These are phyloP conservation scores for Pelecanus crispus DNA, from an alignment of 2,113 vertebrate genomes.

Conservation along the genomic window DNA sequence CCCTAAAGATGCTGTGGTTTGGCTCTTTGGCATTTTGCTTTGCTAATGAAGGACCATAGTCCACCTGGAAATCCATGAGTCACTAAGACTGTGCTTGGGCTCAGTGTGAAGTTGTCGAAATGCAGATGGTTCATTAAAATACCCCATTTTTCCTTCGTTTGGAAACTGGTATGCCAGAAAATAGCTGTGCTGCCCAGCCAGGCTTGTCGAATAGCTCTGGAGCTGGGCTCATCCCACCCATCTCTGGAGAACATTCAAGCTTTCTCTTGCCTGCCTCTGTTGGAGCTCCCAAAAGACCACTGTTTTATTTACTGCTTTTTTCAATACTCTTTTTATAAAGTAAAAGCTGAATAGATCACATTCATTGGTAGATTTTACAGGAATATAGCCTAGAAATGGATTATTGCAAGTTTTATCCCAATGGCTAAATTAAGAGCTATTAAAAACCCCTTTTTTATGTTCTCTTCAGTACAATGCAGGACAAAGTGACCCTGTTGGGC, in stretches of 20 bases:
- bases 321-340: too few species aligned
- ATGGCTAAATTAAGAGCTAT: not conserved
- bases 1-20: not conserved
- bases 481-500: not conserved
- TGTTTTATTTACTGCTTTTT: not conserved
- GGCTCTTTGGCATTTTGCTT: not conserved
- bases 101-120: not conserved
- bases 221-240: not conserved
- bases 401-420: not conserved
- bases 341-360: not conserved
- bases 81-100: not conserved
- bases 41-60: not conserved
- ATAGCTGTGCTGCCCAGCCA: not conserved
- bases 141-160: fast-evolving
- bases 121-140: not conserved
- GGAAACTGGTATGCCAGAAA: not conserved
- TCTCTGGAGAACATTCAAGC: not conserved
- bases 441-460: not conserved
- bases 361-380: not conserved
- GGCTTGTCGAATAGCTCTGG: not conserved
- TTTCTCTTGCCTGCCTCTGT: not conserved
- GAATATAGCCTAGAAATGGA: not conserved
- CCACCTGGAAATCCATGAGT: not conserved
- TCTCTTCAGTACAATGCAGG: not conserved
- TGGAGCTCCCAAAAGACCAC: not conserved